phyloP scores from a whole-genome alignment of 2,888 invertebrate species.

The Apantesis nais region DNA sequence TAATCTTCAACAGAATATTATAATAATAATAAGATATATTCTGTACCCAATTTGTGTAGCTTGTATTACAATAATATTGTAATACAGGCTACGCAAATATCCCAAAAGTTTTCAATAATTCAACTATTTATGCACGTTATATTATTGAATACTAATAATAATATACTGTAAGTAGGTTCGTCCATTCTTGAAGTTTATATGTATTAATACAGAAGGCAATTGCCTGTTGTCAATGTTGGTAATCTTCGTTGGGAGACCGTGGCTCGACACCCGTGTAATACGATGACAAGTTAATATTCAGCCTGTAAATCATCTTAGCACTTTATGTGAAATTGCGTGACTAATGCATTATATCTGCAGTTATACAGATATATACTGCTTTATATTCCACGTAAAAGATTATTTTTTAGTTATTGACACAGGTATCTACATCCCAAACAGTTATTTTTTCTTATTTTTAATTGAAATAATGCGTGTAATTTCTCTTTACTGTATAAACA shows the following conservation, averaged over 20 bases:
- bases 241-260: constrained; percentile 44
- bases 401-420: constrained; percentile 20
- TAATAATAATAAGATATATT: neutral
- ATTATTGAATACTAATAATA: neutral
- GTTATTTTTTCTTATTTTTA: neutral
- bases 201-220: constrained; percentile 9
- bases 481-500: neutral
- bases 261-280: constrained; percentile 57
- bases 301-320: constrained; percentile 34
- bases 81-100: neutral
- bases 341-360: constrained; percentile 36
- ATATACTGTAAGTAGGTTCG: neutral
- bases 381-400: constrained; percentile 36
- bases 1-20: neutral
- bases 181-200: neutral
- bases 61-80: too few relatives aligned
- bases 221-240: constrained; percentile 28
- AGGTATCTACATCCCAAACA: neutral
- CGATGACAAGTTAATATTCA: constrained; percentile 49
- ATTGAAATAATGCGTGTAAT: neutral
- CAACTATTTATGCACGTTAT: neutral
- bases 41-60: neutral
- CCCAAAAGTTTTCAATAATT: neutral
- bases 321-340: constrained; percentile 36
- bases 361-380: constrained; percentile 22